Percentiles rank a stretch among this genome's conserved stretches.
Conservation (phyloP, 1,140 invertebrate genomes). For the Drosophila nebulosa region DNA sequence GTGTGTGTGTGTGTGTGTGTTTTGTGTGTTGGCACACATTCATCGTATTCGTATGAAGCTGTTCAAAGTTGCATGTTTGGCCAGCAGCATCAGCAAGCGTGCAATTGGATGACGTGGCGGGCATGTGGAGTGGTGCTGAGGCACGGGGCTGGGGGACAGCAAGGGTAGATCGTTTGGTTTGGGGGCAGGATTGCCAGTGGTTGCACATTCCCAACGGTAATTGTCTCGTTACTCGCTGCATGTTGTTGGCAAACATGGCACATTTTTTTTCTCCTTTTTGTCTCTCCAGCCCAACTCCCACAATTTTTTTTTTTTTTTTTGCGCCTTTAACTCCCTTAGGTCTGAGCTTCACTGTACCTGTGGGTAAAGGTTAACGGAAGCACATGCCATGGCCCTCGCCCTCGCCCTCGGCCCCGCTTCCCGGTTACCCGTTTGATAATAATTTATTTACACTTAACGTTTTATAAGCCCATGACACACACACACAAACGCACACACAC, state of each 20-base stretch:
- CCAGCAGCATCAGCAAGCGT: constrained; percentile 18
- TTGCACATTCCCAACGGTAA: constrained; percentile 54
- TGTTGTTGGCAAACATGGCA: constrained; percentile 66
- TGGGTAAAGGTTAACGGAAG: constrained; percentile 41
- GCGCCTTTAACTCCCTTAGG: not conserved
- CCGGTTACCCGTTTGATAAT: constrained; percentile 46
- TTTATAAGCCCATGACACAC: constrained; percentile 51
- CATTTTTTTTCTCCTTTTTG: not conserved
- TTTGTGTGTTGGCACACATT: constrained; percentile 49
- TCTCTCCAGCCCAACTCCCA: no score
- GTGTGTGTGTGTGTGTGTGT: constrained; percentile 27
- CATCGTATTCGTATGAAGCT: constrained; percentile 45
- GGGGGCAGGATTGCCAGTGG: constrained; percentile 8
- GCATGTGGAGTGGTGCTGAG: not conserved
- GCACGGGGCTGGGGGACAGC: not conserved
- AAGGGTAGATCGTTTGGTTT: not conserved
- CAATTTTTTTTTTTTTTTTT: not conserved
- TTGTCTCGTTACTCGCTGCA: constrained; percentile 75
- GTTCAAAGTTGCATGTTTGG: constrained; percentile 69
- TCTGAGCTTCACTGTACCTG: constrained; percentile 26
- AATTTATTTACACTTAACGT: constrained; percentile 77
- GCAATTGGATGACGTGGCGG: constrained; percentile 2
- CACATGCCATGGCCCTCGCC: constrained; percentile 27
- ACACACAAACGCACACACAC: constrained; percentile 6
- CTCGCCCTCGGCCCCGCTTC: constrained; percentile 2